Conservation (phyloP, 1,140 invertebrate species). For the Heliothis virescens region DNA sequence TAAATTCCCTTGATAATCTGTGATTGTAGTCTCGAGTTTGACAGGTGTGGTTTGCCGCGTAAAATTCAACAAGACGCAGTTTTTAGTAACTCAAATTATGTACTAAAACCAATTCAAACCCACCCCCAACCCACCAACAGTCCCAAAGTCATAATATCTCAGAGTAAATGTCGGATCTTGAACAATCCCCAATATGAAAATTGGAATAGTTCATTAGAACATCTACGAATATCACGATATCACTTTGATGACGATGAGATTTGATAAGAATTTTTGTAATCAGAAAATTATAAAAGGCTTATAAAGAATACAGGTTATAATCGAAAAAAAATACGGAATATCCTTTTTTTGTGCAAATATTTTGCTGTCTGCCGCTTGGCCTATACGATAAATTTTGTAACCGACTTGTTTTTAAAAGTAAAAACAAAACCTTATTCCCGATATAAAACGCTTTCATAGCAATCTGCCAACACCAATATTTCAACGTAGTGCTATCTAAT, state of each 20-base stretch:
- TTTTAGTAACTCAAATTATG: background rate
- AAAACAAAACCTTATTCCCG: no score
- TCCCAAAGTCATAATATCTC: background rate
- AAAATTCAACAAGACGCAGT: background rate
- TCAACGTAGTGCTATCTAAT: constrained; percentile 10
- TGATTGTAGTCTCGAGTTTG: constrained; percentile 15
- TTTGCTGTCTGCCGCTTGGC: no score
- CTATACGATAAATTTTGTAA: no score
- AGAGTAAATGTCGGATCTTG: constrained; percentile 6
- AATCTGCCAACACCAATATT: constrained; percentile 22
- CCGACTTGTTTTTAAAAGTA: no score
- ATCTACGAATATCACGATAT: background rate
- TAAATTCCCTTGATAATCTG: constrained; percentile 36
- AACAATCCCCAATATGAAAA: constrained; percentile 39
- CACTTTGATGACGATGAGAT: background rate
- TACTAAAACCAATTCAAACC: no score
- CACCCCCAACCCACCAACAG: no score
- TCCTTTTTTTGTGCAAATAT: no score
- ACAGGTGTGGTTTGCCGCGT: constrained; percentile 27
- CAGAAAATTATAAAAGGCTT: no score
- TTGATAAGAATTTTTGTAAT: no score
- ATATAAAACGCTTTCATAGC: background rate
- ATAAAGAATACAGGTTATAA: no score
- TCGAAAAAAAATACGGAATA: no score
- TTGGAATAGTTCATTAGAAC: constrained; percentile 45